phyloP scores from a whole-genome alignment of 2,113 vertebrate genomes.

The Myrmecophaga tridactyla region DNA sequence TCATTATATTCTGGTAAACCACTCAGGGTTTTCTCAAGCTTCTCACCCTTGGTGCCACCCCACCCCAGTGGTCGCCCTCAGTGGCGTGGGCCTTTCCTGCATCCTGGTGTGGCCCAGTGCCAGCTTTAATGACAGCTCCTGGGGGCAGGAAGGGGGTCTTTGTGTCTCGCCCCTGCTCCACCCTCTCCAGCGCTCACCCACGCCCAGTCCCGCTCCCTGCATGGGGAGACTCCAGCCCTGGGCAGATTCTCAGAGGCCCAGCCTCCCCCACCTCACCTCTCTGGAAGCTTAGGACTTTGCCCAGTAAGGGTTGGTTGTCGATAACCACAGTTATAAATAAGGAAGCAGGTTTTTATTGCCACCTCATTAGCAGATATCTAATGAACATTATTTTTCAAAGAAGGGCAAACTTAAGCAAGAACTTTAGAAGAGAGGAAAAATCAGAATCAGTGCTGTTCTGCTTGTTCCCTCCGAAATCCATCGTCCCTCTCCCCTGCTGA shows the following conservation, averaged over 20 bases:
- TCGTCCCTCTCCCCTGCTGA: background rate
- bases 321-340: background rate
- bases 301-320: background rate
- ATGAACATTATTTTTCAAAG: background rate
- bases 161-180: background rate
- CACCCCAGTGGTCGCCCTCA: too few species aligned
- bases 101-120: background rate
- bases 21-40: background rate
- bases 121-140: background rate
- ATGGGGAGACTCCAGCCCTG: too few species aligned
- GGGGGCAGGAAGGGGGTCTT: background rate
- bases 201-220: background rate
- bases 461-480: background rate
- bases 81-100: background rate
- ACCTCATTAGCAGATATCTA: background rate
- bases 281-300: background rate
- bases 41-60: background rate
- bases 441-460: background rate
- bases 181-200: rapidly evolving
- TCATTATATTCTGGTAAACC: background rate
- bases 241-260: too few species aligned
- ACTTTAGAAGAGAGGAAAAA: background rate
- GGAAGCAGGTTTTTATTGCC: background rate
- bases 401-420: background rate
- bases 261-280: background rate